A percentile compares a stretch with the other conserved stretches of the same genome.
Conservation (phyloP, 2,888 invertebrate species). For the Eristalinus aeneus region DNA sequence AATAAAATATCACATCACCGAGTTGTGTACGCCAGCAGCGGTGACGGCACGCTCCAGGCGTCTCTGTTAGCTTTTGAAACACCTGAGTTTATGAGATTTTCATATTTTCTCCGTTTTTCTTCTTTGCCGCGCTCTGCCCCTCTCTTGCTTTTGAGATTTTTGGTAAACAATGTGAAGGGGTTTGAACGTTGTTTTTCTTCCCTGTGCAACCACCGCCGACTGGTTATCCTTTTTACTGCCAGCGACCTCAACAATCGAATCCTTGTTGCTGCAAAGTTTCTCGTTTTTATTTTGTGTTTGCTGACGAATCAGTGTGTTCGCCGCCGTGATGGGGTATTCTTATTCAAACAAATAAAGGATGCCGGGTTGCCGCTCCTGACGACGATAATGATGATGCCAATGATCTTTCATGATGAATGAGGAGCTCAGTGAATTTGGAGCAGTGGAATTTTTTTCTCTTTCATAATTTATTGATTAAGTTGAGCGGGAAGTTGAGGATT, state of each 20-base stretch:
- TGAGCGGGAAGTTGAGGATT: neutral
- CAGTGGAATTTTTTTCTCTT: neutral
- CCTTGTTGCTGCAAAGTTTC: slow-evolving; percentile 13
- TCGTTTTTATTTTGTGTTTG: neutral
- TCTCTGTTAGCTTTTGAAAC: neutral
- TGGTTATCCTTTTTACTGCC: slow-evolving; percentile 28
- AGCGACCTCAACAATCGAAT: slow-evolving; percentile 31
- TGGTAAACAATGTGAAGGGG: slow-evolving; percentile 3
- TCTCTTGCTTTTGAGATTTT: neutral
- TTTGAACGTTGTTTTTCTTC: neutral
- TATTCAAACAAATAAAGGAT: slow-evolving; percentile 9
- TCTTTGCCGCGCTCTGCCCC: neutral
- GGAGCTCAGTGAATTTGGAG: neutral
- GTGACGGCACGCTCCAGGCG: neutral
- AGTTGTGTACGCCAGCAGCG: neutral
- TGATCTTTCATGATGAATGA: slow-evolving; percentile 14
- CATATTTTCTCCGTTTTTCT: neutral
- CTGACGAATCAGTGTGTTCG: neutral
- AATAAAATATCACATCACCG: slow-evolving; percentile 24
- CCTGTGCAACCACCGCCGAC: neutral
- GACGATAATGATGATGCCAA: neutral
- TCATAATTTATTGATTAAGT: neutral
- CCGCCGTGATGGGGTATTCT: neutral
- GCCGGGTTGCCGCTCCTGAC: neutral
- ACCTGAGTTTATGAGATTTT: slow-evolving; percentile 19